These are phyloP conservation scores for Panopea generosa DNA, from an alignment of 2,888 invertebrate genomes.

Conservation along the genomic window DNA sequence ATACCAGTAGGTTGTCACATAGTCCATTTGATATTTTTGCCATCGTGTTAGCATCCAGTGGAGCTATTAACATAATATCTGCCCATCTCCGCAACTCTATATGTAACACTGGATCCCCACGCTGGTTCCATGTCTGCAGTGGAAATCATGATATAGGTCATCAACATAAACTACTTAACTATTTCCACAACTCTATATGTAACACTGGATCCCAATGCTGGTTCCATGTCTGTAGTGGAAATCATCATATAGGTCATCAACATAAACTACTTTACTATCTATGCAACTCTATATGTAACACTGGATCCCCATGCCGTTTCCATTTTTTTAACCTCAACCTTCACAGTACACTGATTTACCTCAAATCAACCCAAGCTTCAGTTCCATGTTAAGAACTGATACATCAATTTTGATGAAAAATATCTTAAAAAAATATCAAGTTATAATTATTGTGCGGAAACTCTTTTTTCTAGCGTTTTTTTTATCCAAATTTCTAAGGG, in stretches of 20 bases:
- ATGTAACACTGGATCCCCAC: constrained; percentile 97
- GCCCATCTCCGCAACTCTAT: constrained; percentile 98
- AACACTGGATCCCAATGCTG: constrained; percentile 96
- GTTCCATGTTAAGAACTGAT: too few relatives aligned
- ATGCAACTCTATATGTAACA: constrained; percentile 96
- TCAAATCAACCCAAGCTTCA: too few relatives aligned
- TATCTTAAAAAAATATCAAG: too few relatives aligned
- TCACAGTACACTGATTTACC: too few relatives aligned
- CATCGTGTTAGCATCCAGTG: constrained; percentile 97
- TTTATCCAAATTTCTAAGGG: too few relatives aligned
- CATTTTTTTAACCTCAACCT: constrained; percentile 86
- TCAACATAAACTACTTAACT: constrained; percentile 87
- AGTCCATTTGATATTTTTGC: constrained; percentile 96
- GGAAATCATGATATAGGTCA: background rate
- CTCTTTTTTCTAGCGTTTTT: too few relatives aligned
- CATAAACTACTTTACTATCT: constrained; percentile 92
- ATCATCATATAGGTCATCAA: background rate
- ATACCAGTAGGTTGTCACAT: constrained; percentile 95
- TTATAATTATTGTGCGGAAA: too few relatives aligned
- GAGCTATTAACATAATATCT: constrained; percentile 95
- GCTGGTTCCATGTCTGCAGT: constrained; percentile 89
- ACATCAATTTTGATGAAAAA: too few relatives aligned
- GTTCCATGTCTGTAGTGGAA: constrained; percentile 88
- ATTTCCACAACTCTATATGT: constrained; percentile 96
- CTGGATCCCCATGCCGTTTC: constrained; percentile 95